Conservation (phyloP, 1,140 invertebrate species). For the Lasaia peninsularis region DNA sequence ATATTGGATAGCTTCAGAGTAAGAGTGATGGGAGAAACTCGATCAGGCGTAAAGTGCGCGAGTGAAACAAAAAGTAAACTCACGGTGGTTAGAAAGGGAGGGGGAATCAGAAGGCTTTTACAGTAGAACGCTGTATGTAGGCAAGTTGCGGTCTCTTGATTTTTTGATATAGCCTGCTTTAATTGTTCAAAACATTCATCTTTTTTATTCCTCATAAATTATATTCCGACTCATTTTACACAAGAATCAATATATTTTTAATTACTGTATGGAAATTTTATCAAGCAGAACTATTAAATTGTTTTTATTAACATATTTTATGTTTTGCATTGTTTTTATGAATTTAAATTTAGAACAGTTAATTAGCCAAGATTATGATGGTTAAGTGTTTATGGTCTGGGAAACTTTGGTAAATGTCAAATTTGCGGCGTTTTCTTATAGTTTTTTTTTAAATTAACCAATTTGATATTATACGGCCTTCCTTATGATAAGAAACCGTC, state of each 20-base stretch:
- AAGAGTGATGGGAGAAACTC: conserved; percentile 74
- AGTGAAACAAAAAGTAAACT: conserved; percentile 37
- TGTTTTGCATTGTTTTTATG: background rate
- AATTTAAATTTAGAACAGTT: background rate
- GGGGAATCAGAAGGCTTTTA: conserved; percentile 5
- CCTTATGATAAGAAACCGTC: background rate
- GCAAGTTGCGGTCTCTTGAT: conserved; percentile 1
- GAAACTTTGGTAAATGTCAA: no score
- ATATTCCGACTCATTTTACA: background rate
- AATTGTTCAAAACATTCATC: background rate
- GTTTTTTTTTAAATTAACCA: background rate
- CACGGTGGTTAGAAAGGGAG: conserved; percentile 37
- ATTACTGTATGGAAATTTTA: background rate
- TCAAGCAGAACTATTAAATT: background rate
- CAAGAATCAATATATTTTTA: background rate
- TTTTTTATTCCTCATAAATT: conserved; percentile 3
- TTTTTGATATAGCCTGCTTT: background rate
- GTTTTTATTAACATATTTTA: background rate
- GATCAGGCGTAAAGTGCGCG: conserved; percentile 57
- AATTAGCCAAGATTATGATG: background rate
- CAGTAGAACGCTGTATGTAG: conserved; percentile 6
- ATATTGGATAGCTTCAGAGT: conserved; percentile 68
- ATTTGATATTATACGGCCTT: background rate
- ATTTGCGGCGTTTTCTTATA: no score
- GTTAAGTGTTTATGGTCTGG: no score